Conservation (phyloP, 1,140 invertebrate genomes). For the Delia radicum region DNA sequence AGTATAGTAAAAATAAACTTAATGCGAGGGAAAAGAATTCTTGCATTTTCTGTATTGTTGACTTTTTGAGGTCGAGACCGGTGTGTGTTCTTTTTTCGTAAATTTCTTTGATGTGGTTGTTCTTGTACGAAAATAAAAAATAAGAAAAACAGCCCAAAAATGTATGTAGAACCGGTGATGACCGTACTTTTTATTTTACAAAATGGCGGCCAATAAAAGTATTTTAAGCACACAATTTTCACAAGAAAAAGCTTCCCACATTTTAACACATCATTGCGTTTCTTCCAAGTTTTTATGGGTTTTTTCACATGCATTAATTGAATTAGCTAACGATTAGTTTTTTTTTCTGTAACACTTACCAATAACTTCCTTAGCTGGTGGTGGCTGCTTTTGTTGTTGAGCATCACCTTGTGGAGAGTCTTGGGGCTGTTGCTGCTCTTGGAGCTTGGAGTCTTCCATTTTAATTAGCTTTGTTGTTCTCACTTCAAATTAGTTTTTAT, state of each 20-base stretch:
- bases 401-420: slow-evolving; percentile 36
- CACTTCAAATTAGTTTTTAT: slow-evolving; percentile 8
- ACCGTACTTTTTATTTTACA: slow-evolving; percentile 18
- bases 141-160: slow-evolving; percentile 11
- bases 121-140: not conserved
- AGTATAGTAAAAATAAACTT: not conserved
- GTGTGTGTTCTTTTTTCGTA: slow-evolving; percentile 35
- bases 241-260: not conserved
- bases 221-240: slow-evolving; percentile 17
- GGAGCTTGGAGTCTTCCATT: slow-evolving; percentile 53
- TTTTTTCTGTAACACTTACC: slow-evolving; percentile 39
- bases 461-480: slow-evolving; percentile 24
- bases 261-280: not conserved
- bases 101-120: not conserved
- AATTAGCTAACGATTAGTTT: not conserved
- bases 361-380: slow-evolving; percentile 52
- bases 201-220: slow-evolving; percentile 20
- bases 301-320: not conserved
- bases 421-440: slow-evolving; percentile 43
- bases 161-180: slow-evolving; percentile 11
- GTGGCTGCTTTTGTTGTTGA: slow-evolving; percentile 44
- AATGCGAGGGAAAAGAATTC: not conserved
- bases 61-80: slow-evolving; percentile 12
- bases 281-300: not conserved
- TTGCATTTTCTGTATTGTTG: not conserved